Percentiles rank a stretch among this genome's conserved stretches.
Conservation (phyloP, 2,888 invertebrate species). For the Chrysolina haemoptera region DNA sequence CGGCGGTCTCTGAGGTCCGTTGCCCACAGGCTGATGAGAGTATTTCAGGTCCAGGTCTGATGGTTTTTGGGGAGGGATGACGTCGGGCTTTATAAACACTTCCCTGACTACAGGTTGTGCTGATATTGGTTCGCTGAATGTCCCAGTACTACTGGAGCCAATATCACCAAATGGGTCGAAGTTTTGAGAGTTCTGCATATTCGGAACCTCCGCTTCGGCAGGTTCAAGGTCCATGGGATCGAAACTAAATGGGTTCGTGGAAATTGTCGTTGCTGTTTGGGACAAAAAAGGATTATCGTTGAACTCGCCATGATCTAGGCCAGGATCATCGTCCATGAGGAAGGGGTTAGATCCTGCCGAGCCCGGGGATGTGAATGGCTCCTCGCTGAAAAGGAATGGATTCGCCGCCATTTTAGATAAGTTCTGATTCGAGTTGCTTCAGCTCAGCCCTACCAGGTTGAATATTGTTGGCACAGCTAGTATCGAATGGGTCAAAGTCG, state of each 20-base stretch:
- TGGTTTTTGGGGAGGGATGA: conserved; percentile 65
- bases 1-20: conserved; percentile 57
- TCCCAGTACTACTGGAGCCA: background rate
- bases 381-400: conserved; percentile 85
- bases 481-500: conserved; percentile 86
- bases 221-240: conserved; percentile 68
- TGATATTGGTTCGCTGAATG: conserved; percentile 43
- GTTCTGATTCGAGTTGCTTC: conserved; percentile 84
- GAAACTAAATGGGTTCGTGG: conserved; percentile 80
- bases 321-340: conserved; percentile 71
- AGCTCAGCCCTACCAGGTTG: conserved; percentile 85
- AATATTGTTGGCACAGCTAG: conserved; percentile 82
- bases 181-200: background rate
- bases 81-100: conserved; percentile 26
- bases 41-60: conserved; percentile 68
- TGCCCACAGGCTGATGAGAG: conserved; percentile 57
- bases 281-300: conserved; percentile 82
- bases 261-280: conserved; percentile 58
- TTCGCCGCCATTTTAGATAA: conserved; percentile 76
- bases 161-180: conserved; percentile 28
- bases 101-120: conserved; percentile 23
- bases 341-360: conserved; percentile 79
- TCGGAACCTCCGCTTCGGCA: conserved; percentile 57
- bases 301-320: conserved; percentile 55
- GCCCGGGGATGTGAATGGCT: conserved; percentile 72